A percentile compares a stretch with the other conserved stretches of the same genome.
Evolutionary conservation across 1,140 invertebrate species (phyloP).

Genomic region (Patella vulgata): DNA sequence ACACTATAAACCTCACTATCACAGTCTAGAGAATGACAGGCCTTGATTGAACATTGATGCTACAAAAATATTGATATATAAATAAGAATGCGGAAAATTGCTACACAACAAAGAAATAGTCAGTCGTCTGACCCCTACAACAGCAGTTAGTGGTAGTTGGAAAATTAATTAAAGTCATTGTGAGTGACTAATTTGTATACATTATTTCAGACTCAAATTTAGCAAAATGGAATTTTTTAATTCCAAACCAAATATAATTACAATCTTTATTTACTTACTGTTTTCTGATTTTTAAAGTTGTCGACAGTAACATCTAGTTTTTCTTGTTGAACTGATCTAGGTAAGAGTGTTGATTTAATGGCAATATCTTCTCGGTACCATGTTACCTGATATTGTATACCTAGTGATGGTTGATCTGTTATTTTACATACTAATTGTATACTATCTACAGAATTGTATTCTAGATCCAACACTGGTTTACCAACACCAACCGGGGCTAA

Average conservation of each 20-base stretch:
- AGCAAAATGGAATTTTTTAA: too few species aligned
- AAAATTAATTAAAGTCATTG: too few species aligned
- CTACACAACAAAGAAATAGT: too few species aligned
- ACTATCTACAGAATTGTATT: conserved; percentile 8
- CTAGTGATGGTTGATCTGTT: conserved; percentile 13
- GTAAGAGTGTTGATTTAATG: conserved; percentile 5
- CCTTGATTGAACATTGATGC: conserved; percentile 25
- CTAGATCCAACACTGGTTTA: conserved; percentile 18
- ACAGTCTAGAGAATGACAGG: conserved; percentile 30
- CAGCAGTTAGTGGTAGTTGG: too few species aligned
- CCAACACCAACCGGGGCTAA: conserved; percentile 22
- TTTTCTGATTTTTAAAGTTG: conserved; percentile 5
- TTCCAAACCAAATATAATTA: too few species aligned
- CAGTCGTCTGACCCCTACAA: too few species aligned
- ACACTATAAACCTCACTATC: too few species aligned
- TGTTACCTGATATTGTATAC: conserved; percentile 30
- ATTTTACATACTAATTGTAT: conserved; percentile 24
- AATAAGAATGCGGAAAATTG: background rate
- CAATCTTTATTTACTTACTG: too few species aligned
- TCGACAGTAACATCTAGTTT: conserved; percentile 8
- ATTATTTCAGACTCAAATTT: too few species aligned
- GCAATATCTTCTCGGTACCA: conserved; percentile 28
- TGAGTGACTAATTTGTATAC: too few species aligned
- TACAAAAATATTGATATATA: conserved; percentile 8
- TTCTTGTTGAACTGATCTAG: background rate